Evolutionary conservation across 2,113 vertebrate species (phyloP), one percentile per base, ranked within the genome.

Genomic region (Smithornis capensis): DNA sequence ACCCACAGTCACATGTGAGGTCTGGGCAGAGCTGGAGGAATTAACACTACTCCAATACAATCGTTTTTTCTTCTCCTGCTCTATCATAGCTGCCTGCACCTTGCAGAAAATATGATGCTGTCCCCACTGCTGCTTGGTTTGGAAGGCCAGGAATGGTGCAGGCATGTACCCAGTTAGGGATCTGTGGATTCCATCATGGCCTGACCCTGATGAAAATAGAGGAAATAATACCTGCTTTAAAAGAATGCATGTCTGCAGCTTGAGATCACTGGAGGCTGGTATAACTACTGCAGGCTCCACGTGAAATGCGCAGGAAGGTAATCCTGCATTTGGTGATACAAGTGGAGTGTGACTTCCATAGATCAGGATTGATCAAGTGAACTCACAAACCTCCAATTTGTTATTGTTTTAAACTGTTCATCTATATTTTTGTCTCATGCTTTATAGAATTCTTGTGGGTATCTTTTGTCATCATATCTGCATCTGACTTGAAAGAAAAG

Each of bases 401-500:
- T 77, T n/a, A 7, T 45, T 82, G 53, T 69, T 85, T 77, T 44
- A 73, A 82, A 28, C 31, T 7, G 4, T 65, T 76, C 3, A 28
- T 3, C 7, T 65, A 1, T 15, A 19, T 35, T 53, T 85, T 76
- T 23, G 27, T 60, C 12, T 62, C 10, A 6, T 0, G 0, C 7
- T 82, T 74, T 8, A 35, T 50, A 21, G 15, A 44, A 2, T 55
- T 5, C 0, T 38, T 45, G 25, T 33, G 14, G 8, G 2, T 83
- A 22, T 62, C 35, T 87, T 59, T 65, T 80, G n/a, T 62, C 29
- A 9, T 62, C 2, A 0, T 42, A 62, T 38, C 9, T 21, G 18
- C 9, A 33, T 74, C 28, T 78, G 53, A 40, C n/a, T 69, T 89
- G 42, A 76, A 78, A 87, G 50, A 83, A 75, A 64, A 64, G 24